Conservation (phyloP, 35 echinoderm and acorn worm genomes). For the Amphiura filiformis region DNA sequence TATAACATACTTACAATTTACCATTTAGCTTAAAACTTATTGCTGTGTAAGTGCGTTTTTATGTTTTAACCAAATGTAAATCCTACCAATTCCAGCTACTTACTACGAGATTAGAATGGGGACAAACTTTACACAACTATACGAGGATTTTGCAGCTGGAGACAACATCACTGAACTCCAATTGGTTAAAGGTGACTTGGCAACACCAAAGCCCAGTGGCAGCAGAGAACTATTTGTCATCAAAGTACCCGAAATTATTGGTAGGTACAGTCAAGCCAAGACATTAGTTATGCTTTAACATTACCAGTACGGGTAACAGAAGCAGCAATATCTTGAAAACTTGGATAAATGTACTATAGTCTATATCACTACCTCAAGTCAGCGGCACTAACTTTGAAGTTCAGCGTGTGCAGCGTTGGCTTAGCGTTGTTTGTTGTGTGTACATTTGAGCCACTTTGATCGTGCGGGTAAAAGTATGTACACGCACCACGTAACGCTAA, state of each 20-base stretch:
- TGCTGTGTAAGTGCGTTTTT: no score
- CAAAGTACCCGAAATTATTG: not conserved
- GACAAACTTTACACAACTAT: conserved; percentile 22
- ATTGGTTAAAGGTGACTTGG: not conserved
- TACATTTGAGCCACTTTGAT: no score
- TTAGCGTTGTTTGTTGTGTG: no score
- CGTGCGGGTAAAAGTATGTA: no score
- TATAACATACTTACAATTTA: no score
- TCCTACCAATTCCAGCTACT: not conserved
- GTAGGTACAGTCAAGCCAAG: not conserved
- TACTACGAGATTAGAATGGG: conserved; percentile 21
- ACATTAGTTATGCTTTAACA: not conserved
- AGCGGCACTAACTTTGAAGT: no score
- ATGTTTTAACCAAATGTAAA: no score
- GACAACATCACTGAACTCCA: not conserved
- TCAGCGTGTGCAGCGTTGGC: no score
- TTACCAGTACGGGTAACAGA: not conserved
- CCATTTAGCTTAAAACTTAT: no score
- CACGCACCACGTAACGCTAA: no score
- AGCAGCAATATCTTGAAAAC: not conserved
- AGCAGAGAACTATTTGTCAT: not conserved
- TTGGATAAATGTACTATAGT: not conserved
- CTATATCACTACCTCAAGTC: no score
- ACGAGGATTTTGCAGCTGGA: conserved; percentile 16
- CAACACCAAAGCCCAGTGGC: not conserved